Percentiles rank a stretch among this genome's conserved stretches.
Conservation (phyloP, 2,113 vertebrate genomes). For the Oryctolagus cuniculus region mOryCun1.1 NC_091439.1:132117001-132117500, state of each 20-base stretch:
- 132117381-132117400: neutral
- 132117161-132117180: too few species aligned
- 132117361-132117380: neutral
- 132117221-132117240: neutral
- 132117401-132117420: neutral
- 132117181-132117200: neutral
- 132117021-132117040: neutral
- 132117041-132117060: neutral
- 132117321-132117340: constrained; percentile 22
- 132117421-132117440: neutral
- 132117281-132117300: neutral
- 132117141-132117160: neutral
- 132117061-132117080: neutral
- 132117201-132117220: neutral
- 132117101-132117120: neutral
- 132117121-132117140: neutral
- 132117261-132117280: neutral
- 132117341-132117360: neutral
- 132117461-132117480: constrained; percentile 14
- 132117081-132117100: neutral
- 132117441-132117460: neutral
- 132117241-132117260: neutral
- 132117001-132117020: neutral
- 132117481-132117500: neutral
- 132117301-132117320: neutral